Base-by-base conservation (phyloP, 2,113 vertebrate species). In the Sander vitreus region DNA sequence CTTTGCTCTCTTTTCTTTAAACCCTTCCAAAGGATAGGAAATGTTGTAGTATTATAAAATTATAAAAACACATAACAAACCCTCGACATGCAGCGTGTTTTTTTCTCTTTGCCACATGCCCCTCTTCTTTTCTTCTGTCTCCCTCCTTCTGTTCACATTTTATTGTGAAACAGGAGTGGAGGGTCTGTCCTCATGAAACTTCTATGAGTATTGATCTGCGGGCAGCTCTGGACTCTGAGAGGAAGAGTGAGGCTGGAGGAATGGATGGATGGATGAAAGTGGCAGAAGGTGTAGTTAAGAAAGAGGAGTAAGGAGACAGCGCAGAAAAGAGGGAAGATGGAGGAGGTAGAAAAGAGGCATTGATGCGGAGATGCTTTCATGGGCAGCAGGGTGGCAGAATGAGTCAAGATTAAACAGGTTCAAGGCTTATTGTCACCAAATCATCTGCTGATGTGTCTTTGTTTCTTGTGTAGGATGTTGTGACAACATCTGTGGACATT, bases 161-260 rank as follows among this genome's bases (percentile, higher is more conserved):
- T 95, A 96, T 93, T 92, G 94, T 95, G 95, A 96, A 97, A 96
- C 94, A 94, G 90, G 96, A 97, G 93, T 89, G 88, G 90, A 90
- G 87, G 93, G 89, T 89, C 91, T 93, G 84, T 89, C 93, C 93
- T 97, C 94, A 96, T 96, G 94, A 96, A 96, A 95, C 97, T 96
- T 96, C 95, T 95, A 94, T 96, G 94, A 96, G 92, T 95, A 95
- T 93, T 94, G 96, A 96, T 97, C 94, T 83, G 87, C 90, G 58
- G 81, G 86, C 77, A 78, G 87, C 85, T 73, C 85, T 81, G 83
- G 85, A 79, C 85, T 86, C 86, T 48, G 77, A 71, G 76, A 81
- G 85, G 67, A 83, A 65, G 75, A 76, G 77, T 4, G 54, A 60
- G 73, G 81, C 54, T 27, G 85, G 66, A 65, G 50, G 82, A 70